Conservation (phyloP, 2,113 vertebrate species). For the Hemiprocne comata region DNA sequence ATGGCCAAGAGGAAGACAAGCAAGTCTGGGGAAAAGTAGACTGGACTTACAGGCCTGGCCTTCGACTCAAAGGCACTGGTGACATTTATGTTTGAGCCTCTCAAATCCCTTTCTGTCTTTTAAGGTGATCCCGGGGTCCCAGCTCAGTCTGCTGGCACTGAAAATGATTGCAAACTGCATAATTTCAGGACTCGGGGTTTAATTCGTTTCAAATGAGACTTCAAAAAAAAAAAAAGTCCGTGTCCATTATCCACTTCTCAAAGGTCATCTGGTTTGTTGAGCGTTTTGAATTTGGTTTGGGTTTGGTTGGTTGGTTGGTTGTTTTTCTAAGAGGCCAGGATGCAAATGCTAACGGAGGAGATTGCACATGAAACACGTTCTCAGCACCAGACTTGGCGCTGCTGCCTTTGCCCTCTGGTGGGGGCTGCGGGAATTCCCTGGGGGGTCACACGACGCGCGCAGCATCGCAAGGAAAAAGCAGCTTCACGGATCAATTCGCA, state of each 20-base stretch:
- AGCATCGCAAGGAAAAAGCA: background rate
- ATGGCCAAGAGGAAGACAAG: background rate
- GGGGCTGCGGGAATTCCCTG: background rate
- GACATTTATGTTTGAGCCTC: background rate
- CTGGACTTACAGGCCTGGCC: no score
- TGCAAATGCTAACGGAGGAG: background rate
- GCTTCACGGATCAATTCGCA: background rate
- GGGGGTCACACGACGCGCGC: accelerated
- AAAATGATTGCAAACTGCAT: background rate
- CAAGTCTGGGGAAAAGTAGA: background rate
- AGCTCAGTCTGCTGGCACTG: background rate
- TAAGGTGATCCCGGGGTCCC: background rate
- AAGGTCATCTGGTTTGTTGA: background rate
- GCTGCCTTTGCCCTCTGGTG: background rate
- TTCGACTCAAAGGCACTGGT: background rate
- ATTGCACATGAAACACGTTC: background rate
- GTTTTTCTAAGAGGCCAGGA: background rate
- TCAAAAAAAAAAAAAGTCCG: background rate
- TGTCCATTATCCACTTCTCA: background rate
- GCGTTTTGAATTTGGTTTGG: background rate
- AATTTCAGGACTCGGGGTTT: background rate
- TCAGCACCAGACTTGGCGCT: background rate
- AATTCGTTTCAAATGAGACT: background rate
- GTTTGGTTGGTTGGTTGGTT: background rate
- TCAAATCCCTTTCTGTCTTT: background rate